Evolutionary conservation across 92 coral and sea anemone genomes (phyloP), one percentile per base, ranked within the genome.

Genomic region (Porites cylindrica): DNA sequence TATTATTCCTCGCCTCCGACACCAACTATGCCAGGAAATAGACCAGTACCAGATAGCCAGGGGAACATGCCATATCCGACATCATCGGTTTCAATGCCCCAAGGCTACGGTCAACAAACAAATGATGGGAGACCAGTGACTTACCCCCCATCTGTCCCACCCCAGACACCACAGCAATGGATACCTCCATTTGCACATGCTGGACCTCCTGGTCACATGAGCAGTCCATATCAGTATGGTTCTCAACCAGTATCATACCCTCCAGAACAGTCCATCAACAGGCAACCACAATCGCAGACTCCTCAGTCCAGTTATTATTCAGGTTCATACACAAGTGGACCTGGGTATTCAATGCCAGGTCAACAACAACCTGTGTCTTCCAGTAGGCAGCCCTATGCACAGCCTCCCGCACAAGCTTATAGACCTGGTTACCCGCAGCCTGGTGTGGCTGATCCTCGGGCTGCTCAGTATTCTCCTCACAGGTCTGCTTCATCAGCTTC

Each of bases 101-200:
- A 69, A 64, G 83, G 54, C 26, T 82, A 78, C 13, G 50, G 51
- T 47, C 85, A 83, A 29, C 85, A 86, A 21, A 80, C 56, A 76
- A 71, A 87, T 70, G 63, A 82, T 14, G 82, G 89, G 8, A 76
- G 86, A 53, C 83, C 82, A 7, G 94, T 78, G 11, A 19, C 89
- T 47, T 80, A 76, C 14, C 60, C 69, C 21, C 72, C 86, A 24
- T 60, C 82, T 52, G 66, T 78, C 23, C 91, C 66, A 51, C 67
- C 86, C 9, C 92, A 86, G 17, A 53, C 77, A 53, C 81, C 89
- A 74, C 84, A 38, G 47, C 47, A 88, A 16, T 89, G 89, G 82
- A 52, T 26, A n/a, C 91, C 85, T 24, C 79, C 88, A 24, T 61
- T 77, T 65, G 92, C 85, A 8, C 56, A 47, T 56, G 86, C 82